Evolutionary conservation across 2,888 invertebrate species (phyloP), one percentile per base, ranked within the genome.

Genomic region (Melieria omissa): DNA sequence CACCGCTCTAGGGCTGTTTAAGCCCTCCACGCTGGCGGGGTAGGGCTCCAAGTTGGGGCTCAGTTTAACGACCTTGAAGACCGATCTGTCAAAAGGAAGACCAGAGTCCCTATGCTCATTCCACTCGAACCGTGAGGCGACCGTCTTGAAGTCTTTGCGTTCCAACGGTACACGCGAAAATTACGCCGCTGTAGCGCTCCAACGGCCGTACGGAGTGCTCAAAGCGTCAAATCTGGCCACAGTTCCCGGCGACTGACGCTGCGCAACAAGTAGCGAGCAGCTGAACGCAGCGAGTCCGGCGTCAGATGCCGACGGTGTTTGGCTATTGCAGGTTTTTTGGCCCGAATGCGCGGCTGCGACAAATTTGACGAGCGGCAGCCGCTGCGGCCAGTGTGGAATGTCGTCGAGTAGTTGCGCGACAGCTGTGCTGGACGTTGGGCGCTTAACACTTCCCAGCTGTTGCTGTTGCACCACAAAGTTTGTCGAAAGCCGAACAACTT

Each of bases 1-100:
- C 92, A 90, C 91, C 91, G 91, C 91, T 90, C 89, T 90, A 89
- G 91, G 87, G 87, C 88, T 86, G 82, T 86, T 84, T 81, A 87
- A 86, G 86, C 87, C 88, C 88, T 88, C 87, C 87, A 87, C 87
- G 88, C 87, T 87, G 86, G 88, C 86, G 87, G 86, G 86, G 87
- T 87, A 87, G 87, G 87, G 87, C 87, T 87, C 87, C 87, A 87
- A 87, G 84, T 86, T 87, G 85, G 87, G 87, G 86, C 87, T 87
- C 87, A 87, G 87, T 87, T 87, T 87, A 86, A 86, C 86, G 86
- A 86, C 85, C 85, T 86, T 86, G 81, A 85, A 84, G 81, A 86
- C 86, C 86, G 86, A 85, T 86, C 85, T 83, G 82, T 85, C 85
- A 79, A 85, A 85, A 85, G 85, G 84, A 85, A 84, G 84, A 81